Conservation (phyloP, 2,797 vertebrate genomes). For the Oreochromis mossambicus region DNA sequence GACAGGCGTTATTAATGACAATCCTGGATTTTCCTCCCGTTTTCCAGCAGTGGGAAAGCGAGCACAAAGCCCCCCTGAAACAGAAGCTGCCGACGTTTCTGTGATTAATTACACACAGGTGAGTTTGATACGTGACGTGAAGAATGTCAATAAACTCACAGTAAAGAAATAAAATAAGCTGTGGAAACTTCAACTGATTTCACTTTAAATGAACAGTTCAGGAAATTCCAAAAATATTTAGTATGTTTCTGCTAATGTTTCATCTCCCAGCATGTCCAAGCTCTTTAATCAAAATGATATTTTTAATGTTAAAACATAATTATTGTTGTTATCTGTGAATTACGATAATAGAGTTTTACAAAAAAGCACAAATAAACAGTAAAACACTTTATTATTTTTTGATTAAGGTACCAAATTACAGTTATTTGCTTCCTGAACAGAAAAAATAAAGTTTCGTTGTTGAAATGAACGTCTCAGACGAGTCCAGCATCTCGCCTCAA, state of each 20-base stretch:
- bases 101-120: background rate
- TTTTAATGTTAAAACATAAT: background rate
- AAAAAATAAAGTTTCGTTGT: fast-evolving
- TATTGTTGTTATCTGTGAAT: background rate
- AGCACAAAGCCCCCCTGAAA: background rate
- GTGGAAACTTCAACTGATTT: background rate
- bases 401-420: background rate
- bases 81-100: background rate
- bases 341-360: background rate
- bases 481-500: background rate
- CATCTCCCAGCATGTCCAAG: background rate
- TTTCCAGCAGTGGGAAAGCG: background rate
- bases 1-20: background rate
- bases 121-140: background rate
- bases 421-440: background rate
- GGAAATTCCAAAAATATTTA: background rate
- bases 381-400: background rate
- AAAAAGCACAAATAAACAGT: fast-evolving
- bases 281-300: background rate
- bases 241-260: background rate
- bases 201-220: background rate
- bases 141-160: background rate
- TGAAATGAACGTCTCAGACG: background rate
- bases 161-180: background rate
- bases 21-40: background rate